Conservation (phyloP, 2,888 invertebrate species). For the Pomacea canaliculata region DNA sequence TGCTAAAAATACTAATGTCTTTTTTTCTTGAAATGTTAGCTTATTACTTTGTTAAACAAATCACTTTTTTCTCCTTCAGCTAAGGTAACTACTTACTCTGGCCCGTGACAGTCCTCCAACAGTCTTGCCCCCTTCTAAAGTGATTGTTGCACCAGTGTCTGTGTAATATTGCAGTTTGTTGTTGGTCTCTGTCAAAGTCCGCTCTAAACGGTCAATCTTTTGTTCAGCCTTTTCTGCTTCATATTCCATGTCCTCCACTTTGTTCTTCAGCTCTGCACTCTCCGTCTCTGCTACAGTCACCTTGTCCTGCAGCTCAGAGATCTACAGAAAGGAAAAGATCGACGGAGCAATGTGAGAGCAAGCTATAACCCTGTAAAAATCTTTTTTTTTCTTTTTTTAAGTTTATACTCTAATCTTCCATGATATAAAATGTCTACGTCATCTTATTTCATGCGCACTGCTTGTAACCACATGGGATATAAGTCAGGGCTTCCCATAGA, state of each 20-base stretch:
- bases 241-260: conserved; percentile 93
- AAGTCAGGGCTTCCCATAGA: too few species aligned
- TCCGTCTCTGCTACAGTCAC: conserved; percentile 88
- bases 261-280: conserved; percentile 93
- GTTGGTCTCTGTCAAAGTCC: conserved; percentile 91
- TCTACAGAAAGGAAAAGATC: conserved; percentile 36
- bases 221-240: conserved; percentile 72
- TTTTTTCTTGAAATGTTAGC: too few species aligned
- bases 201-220: conserved; percentile 91
- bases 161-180: conserved; percentile 78
- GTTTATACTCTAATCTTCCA: too few species aligned
- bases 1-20: too few species aligned
- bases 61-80: too few species aligned
- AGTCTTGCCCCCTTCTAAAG: conserved; percentile 58
- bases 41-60: too few species aligned
- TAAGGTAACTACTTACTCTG: conserved; percentile 47
- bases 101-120: conserved; percentile 66
- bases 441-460: too few species aligned
- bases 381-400: too few species aligned
- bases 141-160: conserved; percentile 57
- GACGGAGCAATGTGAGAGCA: too few species aligned
- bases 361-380: neutral
- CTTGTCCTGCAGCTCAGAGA: conserved; percentile 79
- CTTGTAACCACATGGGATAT: too few species aligned
- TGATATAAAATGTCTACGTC: too few species aligned